phyloP scores from a whole-genome alignment of 1,140 invertebrate genomes.

The Manduca sexta region DNA sequence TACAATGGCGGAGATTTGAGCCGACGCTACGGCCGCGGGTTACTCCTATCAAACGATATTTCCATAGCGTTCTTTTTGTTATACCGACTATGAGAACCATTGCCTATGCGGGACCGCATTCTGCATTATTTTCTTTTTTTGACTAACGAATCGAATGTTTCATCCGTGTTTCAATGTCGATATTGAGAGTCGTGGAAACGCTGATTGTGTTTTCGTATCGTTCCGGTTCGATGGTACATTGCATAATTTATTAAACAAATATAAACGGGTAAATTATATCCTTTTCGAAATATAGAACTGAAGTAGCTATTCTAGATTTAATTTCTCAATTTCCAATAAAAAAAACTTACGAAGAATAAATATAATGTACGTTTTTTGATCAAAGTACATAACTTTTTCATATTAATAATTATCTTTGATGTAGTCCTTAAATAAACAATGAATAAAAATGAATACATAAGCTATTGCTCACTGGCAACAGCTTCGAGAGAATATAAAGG shows the following conservation, averaged over 20 bases:
- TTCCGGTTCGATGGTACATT: background rate
- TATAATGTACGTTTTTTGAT: too few relatives aligned
- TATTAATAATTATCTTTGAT: too few relatives aligned
- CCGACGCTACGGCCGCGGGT: constrained; percentile 28
- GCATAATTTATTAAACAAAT: background rate
- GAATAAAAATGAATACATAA: too few relatives aligned
- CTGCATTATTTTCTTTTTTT: constrained; percentile 60
- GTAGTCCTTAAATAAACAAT: too few relatives aligned
- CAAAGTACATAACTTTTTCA: too few relatives aligned
- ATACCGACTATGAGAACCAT: constrained; percentile 55
- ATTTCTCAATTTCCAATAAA: too few relatives aligned
- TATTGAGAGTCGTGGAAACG: constrained; percentile 29
- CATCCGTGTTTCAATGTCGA: constrained; percentile 41
- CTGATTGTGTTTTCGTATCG: constrained; percentile 13
- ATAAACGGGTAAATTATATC: background rate
- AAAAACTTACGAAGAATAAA: too few relatives aligned
- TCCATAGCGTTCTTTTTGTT: constrained; percentile 63
- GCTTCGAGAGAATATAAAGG: too few relatives aligned
- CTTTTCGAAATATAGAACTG: too few relatives aligned
- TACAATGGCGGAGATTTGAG: constrained; percentile 34
- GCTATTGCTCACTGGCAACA: too few relatives aligned
- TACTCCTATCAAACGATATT: constrained; percentile 57
- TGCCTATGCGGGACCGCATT: constrained; percentile 47
- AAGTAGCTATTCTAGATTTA: too few relatives aligned
- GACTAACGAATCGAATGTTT: constrained; percentile 62